phyloP scores from a whole-genome alignment of 2,797 vertebrate species.

The Neoniphon sammara region DNA sequence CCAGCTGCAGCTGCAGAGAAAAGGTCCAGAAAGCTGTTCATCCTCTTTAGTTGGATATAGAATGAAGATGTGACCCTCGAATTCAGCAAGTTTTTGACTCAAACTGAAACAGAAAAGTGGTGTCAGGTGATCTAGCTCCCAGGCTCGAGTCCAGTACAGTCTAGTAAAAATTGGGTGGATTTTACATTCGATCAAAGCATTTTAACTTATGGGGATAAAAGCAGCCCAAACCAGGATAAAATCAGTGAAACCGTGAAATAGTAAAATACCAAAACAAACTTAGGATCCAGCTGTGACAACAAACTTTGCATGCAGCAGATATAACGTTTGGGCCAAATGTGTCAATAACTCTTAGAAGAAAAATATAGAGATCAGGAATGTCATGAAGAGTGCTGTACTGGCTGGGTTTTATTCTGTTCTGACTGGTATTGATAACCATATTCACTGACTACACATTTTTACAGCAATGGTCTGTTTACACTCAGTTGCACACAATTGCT shows the following conservation, averaged over 20 bases:
- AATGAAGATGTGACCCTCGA: too few species aligned
- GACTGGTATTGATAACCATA: too few species aligned
- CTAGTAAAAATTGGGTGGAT: conserved; percentile 1
- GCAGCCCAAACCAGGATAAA: conserved; percentile 3
- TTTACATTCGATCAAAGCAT: conserved; percentile 13
- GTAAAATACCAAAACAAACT: neutral
- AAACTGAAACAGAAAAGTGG: too few species aligned
- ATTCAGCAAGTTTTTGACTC: too few species aligned
- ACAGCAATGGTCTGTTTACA: too few species aligned
- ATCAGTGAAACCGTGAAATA: neutral
- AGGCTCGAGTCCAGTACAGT: neutral
- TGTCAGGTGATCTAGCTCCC: too few species aligned
- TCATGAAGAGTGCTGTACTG: neutral
- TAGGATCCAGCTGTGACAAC: too few species aligned
- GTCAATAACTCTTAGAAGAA: neutral
- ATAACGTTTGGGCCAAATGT: neutral
- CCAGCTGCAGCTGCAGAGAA: neutral
- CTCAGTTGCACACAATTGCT: too few species aligned
- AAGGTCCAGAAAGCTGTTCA: neutral
- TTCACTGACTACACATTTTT: too few species aligned
- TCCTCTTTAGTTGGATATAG: conserved; percentile 21
- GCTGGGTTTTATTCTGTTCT: neutral
- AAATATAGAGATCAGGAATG: conserved; percentile 3
- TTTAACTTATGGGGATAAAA: conserved; percentile 6
- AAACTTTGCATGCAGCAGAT: neutral